Evolutionary conservation across 2,113 vertebrate species (phyloP), one percentile per base, ranked within the genome.

Genomic region (Chroicocephalus ridibundus): DNA sequence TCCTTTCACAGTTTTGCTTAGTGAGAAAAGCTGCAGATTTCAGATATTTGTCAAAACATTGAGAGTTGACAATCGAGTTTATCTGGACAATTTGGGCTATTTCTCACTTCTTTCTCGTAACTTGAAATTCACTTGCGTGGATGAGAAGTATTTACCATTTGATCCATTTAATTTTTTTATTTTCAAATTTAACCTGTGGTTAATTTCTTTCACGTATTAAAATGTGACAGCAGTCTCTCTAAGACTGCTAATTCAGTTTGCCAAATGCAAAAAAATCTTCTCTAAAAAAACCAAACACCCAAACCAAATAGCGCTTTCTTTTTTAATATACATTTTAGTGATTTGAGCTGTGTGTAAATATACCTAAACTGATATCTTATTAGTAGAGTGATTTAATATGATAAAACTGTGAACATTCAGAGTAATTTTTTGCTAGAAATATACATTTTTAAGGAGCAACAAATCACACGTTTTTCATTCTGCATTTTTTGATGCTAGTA

Each of bases 391-490:
- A 34, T 52, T 64, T 82, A 69, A 64, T 83, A 29, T 65, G 55
- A 70, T 38, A 64, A 90, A 75, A 40, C 3, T 9, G 7, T 27
- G 36, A 72, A 86, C 61, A 36, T 80, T 95, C 90, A 76, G 86
- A 80, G 79, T 96, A 78, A 52, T 76, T 96, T 95, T 88, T 96
- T 89, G 38, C 20, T 40, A 97, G 51, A 57, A 69, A 69, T 55
- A 46, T 61, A 93, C 46, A 91, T 65, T 97, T 96, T 97, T 96
- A 96, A 93, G 90, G 88, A 94, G 77, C 42, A 61, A 85, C 6
- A 82, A 97, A 95, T 94, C 88, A 69, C 71, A 84, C 62, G 21
- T 82, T 94, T 97, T 96, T 94, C 29, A 70, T 84, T 96, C 80
- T 95, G 52, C 70, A 34, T 80, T 91, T 86, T 78, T 86, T 78